Base-by-base conservation (phyloP, 2,888 invertebrate species). In the Homarus gammarus region DNA sequence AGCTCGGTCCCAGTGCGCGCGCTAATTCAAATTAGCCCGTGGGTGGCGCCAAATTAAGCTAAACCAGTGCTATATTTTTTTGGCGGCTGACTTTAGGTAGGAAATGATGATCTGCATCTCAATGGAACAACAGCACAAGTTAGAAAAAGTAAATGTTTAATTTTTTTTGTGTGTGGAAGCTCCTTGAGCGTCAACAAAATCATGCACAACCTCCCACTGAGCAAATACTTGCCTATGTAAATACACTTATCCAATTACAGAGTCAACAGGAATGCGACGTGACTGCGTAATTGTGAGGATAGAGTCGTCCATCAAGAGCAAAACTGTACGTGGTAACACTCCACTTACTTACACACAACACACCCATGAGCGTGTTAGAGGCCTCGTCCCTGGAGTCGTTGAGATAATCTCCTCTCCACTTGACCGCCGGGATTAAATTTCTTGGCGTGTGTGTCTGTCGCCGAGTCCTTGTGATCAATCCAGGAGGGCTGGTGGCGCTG, bases 41-140 rank as follows among this genome's bases (percentile, higher is more conserved):
- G 81, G 87, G 81, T 87, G 87, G 81, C 81, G 73, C 87, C 81
- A 87, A 87, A 87, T 82, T 87, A 82, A 78, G 77, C 68, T 70
- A 78, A 78, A 85, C 68, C 64, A 68, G 36, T 44, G 75, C 61
- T 85, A 61, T 49, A 27, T 77, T 85, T 64, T 68, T 38, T 44
- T 49, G n/a, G 18, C 51, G 31, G 70, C 70, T 70, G 44, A 18
- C 70, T 68, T 70, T 44, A 6, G 70, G 70, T 31, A 36, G 56
- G 40, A 56, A 78, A 78, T 27, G 56, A 27, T 31, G 2, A 78
- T 33, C 36, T 78, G 10, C 51, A 51, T 56, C 33, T 5, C 64
- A 64, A 64, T 64, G 64, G 27, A 64, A 2, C 3, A 5, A 18
- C n/a, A 27, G 27, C 5, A 27, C 27, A 27, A 27, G 64, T 18